Conservation (phyloP, 1,140 invertebrate genomes). For the Penaeus indicus region DNA sequence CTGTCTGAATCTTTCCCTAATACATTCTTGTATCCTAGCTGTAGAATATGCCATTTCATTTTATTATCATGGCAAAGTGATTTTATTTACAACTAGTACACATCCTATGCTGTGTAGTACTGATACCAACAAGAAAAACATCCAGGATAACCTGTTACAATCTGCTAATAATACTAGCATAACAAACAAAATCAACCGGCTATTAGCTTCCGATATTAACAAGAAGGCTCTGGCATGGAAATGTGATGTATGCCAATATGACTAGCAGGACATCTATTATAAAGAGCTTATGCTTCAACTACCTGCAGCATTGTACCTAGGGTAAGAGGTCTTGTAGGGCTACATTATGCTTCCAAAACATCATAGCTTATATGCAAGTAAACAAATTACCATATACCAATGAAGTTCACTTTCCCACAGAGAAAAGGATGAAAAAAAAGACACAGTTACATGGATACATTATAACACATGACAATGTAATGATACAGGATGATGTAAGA, state of each 20-base stretch:
- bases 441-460: constrained; percentile 33
- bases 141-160: too few species aligned
- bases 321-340: constrained; percentile 51
- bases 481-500: constrained; percentile 49
- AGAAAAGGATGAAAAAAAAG: constrained; percentile 45
- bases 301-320: constrained; percentile 35
- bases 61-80: too few species aligned
- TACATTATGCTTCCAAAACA: constrained; percentile 53
- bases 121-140: constrained; percentile 27
- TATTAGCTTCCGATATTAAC: constrained; percentile 13
- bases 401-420: constrained; percentile 49
- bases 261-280: constrained; percentile 10
- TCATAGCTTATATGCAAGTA: constrained; percentile 51
- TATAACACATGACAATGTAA: constrained; percentile 45
- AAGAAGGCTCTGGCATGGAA: background rate
- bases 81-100: background rate
- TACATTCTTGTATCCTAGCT: too few species aligned
- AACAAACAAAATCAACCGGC: background rate
- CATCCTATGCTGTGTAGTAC: constrained; percentile 21
- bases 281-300: constrained; percentile 30
- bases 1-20: too few species aligned
- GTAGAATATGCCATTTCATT: too few species aligned
- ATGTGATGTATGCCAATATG: constrained; percentile 14
- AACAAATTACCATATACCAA: constrained; percentile 45
- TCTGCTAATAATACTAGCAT: too few species aligned